phyloP scores from a whole-genome alignment of 2,113 vertebrate species.

The Charadrius vociferus region DNA sequence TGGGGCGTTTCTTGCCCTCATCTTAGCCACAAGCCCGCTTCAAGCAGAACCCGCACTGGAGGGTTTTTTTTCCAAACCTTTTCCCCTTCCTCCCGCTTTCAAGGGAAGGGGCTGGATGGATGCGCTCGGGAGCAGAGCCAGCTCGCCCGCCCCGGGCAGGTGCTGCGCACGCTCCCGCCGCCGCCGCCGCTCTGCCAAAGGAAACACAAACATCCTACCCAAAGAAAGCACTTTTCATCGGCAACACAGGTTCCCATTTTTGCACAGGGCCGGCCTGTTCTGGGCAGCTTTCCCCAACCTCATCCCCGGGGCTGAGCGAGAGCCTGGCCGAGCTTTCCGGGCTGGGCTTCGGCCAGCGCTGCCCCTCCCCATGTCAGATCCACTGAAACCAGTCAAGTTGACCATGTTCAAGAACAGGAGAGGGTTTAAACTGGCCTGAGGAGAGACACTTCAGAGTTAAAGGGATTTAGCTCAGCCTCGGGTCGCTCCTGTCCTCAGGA shows the following conservation, averaged over 20 bases:
- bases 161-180: neutral
- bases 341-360: neutral
- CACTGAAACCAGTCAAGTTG: neutral
- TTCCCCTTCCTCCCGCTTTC: neutral
- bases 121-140: neutral
- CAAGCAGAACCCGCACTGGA: neutral
- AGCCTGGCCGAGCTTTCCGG: neutral
- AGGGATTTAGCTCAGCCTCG: neutral
- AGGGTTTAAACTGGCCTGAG: neutral
- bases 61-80: neutral
- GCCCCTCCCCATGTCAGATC: neutral
- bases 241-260: constrained; percentile 47
- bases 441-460: neutral
- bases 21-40: neutral
- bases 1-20: no score
- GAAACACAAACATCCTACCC: constrained; percentile 59
- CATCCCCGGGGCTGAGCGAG: neutral
- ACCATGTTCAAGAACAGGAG: neutral
- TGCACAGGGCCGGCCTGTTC: constrained; percentile 4
- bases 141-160: neutral
- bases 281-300: neutral
- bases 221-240: constrained; percentile 63
- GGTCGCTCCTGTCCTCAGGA: neutral
- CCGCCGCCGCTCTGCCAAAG: neutral
- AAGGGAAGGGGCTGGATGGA: neutral